A percentile compares a stretch with the other conserved stretches of the same genome.
Evolutionary conservation across 2,888 invertebrate species (phyloP).

Genomic region (Polymixis lichenea): DNA sequence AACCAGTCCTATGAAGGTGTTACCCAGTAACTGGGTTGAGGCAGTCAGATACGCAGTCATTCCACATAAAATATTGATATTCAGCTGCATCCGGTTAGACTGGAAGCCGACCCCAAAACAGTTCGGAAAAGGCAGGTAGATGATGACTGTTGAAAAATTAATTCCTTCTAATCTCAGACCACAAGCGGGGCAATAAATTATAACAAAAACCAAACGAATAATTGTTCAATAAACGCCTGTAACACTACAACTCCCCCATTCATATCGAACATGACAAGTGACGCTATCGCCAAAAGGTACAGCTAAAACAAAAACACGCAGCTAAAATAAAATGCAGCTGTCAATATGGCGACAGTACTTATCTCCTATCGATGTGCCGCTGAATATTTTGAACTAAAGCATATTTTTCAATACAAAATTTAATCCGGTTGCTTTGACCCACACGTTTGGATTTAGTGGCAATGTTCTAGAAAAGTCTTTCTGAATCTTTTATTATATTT

Average conservation of each 20-base stretch:
- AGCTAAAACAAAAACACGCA: slow-evolving; percentile 23
- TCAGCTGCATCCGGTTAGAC: too few relatives aligned
- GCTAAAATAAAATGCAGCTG: slow-evolving; percentile 49
- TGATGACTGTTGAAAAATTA: background rate
- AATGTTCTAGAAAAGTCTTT: slow-evolving; percentile 26
- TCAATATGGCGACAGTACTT: slow-evolving; percentile 46
- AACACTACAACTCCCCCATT: background rate
- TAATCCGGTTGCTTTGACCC: slow-evolving; percentile 33
- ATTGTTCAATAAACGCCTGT: slow-evolving; percentile 31
- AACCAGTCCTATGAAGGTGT: too few relatives aligned
- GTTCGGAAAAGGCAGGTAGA: too few relatives aligned
- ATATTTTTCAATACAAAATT: slow-evolving; percentile 35
- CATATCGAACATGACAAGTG: slow-evolving; percentile 24
- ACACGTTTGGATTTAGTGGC: background rate
- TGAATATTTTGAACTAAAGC: slow-evolving; percentile 48
- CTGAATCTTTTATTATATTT: slow-evolving; percentile 4
- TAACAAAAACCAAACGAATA: slow-evolving; percentile 6
- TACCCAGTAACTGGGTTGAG: too few relatives aligned
- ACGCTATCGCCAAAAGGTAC: slow-evolving; percentile 46
- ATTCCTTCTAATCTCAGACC: background rate
- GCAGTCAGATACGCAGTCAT: too few relatives aligned
- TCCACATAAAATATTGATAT: too few relatives aligned
- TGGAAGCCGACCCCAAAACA: too few relatives aligned
- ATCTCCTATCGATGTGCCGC: background rate
- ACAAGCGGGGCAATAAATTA: background rate